These are phyloP conservation scores for Microcaecilia unicolor DNA, from an alignment of 2,797 vertebrate genomes.

Conservation along the genomic window DNA sequence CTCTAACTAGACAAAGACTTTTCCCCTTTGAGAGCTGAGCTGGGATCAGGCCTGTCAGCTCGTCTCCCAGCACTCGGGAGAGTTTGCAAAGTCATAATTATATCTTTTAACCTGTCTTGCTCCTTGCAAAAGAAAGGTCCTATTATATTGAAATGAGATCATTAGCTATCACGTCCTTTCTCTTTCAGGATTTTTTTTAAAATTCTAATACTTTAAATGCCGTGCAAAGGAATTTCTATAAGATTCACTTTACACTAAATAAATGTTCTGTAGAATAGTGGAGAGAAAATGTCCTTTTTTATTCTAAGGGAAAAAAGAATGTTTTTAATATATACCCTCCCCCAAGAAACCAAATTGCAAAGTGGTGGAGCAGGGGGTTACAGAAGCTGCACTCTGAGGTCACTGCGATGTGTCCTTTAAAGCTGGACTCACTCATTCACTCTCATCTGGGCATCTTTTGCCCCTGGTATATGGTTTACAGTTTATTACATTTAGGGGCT, in stretches of 20 bases:
- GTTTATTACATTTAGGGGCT: too few species aligned
- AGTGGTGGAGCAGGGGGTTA: too few species aligned
- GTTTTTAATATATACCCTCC: conserved; percentile 40
- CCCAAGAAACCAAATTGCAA: too few species aligned
- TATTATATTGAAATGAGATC: conserved; percentile 85
- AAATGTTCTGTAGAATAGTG: conserved; percentile 24
- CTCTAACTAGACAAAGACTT: conserved; percentile 67
- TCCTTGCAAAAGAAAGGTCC: conserved; percentile 74
- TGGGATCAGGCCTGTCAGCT: conserved; percentile 74
- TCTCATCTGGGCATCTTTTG: too few species aligned
- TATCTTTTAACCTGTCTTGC: conserved; percentile 78
- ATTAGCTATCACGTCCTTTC: conserved; percentile 76
- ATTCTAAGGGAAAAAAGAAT: too few species aligned
- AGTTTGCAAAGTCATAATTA: conserved; percentile 84
- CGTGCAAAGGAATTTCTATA: conserved; percentile 64
- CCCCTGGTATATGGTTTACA: too few species aligned
- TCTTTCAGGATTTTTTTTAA: conserved; percentile 50
- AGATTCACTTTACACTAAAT: conserved; percentile 51
- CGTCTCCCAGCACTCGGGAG: conserved; percentile 64
- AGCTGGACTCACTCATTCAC: too few species aligned
- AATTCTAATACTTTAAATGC: conserved; percentile 67
- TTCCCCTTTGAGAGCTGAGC: conserved; percentile 60
- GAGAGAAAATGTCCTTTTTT: conserved; percentile 28
- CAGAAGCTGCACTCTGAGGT: too few species aligned
- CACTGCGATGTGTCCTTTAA: too few species aligned